These are phyloP conservation scores for Rissa tridactyla DNA, from an alignment of 2,113 vertebrate genomes.

Conservation along the genomic window DNA sequence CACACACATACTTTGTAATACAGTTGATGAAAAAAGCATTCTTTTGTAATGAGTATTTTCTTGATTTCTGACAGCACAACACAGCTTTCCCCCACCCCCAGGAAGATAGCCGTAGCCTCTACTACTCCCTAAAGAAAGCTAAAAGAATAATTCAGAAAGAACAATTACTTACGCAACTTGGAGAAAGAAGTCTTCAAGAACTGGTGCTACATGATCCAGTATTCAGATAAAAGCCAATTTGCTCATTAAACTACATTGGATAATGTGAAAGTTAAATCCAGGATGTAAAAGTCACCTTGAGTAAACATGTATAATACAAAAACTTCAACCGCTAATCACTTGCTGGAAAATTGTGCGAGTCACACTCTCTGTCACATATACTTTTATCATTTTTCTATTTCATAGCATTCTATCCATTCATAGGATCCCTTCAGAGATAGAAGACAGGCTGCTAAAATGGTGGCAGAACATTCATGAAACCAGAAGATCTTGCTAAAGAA, in stretches of 20 bases:
- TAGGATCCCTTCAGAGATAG: not conserved
- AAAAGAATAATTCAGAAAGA: not conserved
- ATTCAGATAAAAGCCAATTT: not conserved
- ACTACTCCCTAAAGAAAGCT: not conserved
- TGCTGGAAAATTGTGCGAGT: not conserved
- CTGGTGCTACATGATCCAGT: not conserved
- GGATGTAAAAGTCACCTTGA: not conserved
- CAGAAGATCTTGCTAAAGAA: not conserved
- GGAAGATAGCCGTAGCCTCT: not conserved
- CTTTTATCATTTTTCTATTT: not conserved
- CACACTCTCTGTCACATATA: not conserved
- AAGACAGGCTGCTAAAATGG: not conserved
- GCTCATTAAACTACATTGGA: not conserved
- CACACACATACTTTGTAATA: not conserved
- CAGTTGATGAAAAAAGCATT: not conserved
- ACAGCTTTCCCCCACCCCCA: not conserved
- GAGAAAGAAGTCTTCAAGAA: not conserved
- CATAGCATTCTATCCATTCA: not conserved
- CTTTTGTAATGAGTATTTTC: not conserved
- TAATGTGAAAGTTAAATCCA: not conserved
- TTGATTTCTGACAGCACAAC: not conserved
- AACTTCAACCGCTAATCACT: not conserved
- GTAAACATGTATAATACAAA: not conserved
- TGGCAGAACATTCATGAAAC: not conserved
- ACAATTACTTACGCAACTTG: not conserved